A percentile compares a stretch with the other conserved stretches of the same genome.
phyloP scores from a whole-genome alignment of 2,888 invertebrate species.

The Drosophila paranaensis region DNA sequence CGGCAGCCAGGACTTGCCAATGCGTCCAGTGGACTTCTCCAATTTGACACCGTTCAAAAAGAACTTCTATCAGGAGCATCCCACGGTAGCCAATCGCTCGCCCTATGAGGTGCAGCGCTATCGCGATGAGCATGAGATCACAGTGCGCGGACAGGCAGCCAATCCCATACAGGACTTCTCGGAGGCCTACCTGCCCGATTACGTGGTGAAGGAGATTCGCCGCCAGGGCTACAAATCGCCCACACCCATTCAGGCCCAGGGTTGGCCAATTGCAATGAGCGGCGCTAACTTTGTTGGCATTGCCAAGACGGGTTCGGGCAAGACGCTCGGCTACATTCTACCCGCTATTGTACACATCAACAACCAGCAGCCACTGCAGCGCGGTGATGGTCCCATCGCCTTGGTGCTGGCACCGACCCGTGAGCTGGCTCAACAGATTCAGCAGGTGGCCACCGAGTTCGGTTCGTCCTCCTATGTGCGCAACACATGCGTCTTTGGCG shows the following conservation, averaged over 20 bases:
- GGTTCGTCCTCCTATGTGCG: slow-evolving; percentile 91
- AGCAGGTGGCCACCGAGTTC: slow-evolving; percentile 93
- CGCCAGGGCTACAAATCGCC: slow-evolving; percentile 90
- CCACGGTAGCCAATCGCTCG: slow-evolving; percentile 87
- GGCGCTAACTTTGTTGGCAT: slow-evolving; percentile 94
- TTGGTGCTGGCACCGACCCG: slow-evolving; percentile 92
- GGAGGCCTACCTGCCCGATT: slow-evolving; percentile 92
- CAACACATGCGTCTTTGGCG: slow-evolving; percentile 95
- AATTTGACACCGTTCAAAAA: slow-evolving; percentile 91
- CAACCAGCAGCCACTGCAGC: slow-evolving; percentile 90
- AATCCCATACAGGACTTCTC: slow-evolving; percentile 92
- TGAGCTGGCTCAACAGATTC: slow-evolving; percentile 93
- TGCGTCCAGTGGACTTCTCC: slow-evolving; percentile 89
- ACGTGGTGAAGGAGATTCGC: slow-evolving; percentile 88
- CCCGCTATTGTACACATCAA: slow-evolving; percentile 96
- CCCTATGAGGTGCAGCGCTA: slow-evolving; percentile 90
- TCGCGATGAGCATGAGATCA: slow-evolving; percentile 89
- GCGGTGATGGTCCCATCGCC: slow-evolving; percentile 94
- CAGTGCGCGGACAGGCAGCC: slow-evolving; percentile 90
- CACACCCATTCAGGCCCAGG: slow-evolving; percentile 94
- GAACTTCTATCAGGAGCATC: slow-evolving; percentile 92
- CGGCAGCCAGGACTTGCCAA: slow-evolving; percentile 91
- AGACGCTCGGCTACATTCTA: slow-evolving; percentile 91
- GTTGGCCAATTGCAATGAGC: slow-evolving; percentile 94
- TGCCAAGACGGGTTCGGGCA: slow-evolving; percentile 93